Conservation (phyloP, 2,888 invertebrate species). For the Polyommatus iphigenia region DNA sequence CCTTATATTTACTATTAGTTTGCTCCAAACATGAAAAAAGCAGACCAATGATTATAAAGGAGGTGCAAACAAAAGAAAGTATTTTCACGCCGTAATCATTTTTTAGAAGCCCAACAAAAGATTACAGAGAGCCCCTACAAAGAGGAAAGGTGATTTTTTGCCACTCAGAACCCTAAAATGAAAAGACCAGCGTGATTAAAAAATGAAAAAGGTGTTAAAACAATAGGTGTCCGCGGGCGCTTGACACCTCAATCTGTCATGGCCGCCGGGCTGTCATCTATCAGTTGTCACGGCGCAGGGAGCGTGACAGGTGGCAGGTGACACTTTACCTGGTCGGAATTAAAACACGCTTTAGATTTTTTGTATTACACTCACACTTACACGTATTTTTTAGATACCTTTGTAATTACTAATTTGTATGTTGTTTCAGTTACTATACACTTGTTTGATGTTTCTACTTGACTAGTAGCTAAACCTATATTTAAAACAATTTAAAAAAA, state of each 20-base stretch:
- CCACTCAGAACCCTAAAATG: conserved; percentile 33
- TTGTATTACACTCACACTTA: no score
- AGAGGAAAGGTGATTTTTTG: conserved; percentile 32
- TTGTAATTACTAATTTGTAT: no score
- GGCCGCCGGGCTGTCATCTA: conserved; percentile 47
- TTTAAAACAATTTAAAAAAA: no score
- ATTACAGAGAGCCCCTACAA: conserved; percentile 28
- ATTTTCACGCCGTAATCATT: conserved; percentile 29
- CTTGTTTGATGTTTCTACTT: neutral
- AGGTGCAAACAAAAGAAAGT: conserved; percentile 12
- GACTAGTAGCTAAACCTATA: no score
- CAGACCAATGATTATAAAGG: conserved; percentile 4
- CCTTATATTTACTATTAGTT: neutral
- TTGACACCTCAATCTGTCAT: conserved; percentile 71
- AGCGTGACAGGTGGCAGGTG: conserved; percentile 54
- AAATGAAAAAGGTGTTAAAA: conserved; percentile 54
- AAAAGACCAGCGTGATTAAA: conserved; percentile 46
- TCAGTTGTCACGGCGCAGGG: conserved; percentile 61
- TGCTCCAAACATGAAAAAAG: neutral
- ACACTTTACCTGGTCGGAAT: conserved; percentile 49
- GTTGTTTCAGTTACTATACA: neutral
- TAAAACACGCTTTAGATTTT: conserved; percentile 39
- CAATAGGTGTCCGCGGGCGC: conserved; percentile 56
- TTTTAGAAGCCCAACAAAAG: conserved; percentile 34
- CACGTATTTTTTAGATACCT: neutral